Base-by-base conservation (phyloP, 23 tunicate genomes). In the Clavelina lepadiformis region DNA sequence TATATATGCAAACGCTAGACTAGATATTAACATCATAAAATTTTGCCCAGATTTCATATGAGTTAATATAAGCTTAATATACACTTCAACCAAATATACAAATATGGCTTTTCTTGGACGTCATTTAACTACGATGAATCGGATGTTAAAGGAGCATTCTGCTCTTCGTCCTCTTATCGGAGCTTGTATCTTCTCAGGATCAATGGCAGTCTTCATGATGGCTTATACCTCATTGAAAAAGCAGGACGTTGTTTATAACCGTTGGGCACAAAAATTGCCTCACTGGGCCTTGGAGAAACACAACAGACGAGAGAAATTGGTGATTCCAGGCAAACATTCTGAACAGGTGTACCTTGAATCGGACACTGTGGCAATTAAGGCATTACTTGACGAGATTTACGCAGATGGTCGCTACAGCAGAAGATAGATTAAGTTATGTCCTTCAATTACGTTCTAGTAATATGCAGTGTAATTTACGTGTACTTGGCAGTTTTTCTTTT, bases 211-310 rank as follows among this genome's bases (percentile, higher is more conserved):
- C 19, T 65, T 65, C 58, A 65, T 60, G 6, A 65, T 65, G 71
- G 34, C 23, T 7, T 65, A 65, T 27, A 65, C 71, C 24, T 37
- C 71, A 8, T 15, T 33, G 58, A 20, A 20, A 6, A 65, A 65
- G 47, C 4, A 23, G 11, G 71, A 65, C 58, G 71, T 65, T 27
- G 61, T 38, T 24, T 65, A 65, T n/a, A 65, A 65, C 26, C 71
- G 71, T 38, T 65, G 71, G 71, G 24, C 71, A 6, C 7, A 38
- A 4, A 27, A 29, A 18, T 60, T n/a, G 4, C 34, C 71, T 7
- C 23, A 65, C 20, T 25, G 22, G 23, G 21, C 59, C 59, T 11
- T 53, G 59, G 22, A 53, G 23, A 25, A 6, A 7, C 18, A 7
- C 7, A 25, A 22, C 22, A 25, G 22, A 18, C 25, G 22, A 25